Base-by-base conservation (phyloP, 2,113 vertebrate genomes). In the Eublepharis macularius region DNA sequence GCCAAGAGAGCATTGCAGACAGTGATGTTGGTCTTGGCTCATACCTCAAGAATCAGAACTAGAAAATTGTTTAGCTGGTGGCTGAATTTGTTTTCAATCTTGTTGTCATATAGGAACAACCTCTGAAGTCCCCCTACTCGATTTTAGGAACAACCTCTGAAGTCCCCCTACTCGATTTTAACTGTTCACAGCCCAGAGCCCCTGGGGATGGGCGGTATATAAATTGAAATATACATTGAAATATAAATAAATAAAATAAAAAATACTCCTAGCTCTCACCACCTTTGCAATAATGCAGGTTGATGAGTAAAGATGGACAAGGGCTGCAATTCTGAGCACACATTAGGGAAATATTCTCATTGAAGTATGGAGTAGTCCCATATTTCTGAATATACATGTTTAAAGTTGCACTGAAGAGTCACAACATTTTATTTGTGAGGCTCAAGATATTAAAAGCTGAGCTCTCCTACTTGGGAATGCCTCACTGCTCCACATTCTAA, bases 1-100 rank as follows among this genome's bases (percentile, higher is more conserved):
- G 73, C 63, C 75, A 69, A 47, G 83, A 82, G 75, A 87, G 66
- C 77, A 84, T 89, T 86, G 80, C 86, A 65, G 83, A 80, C 72
- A 87, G 82, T 80, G 87, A 87, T 90, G 75, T 82, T 81, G 49
- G 87, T 32, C 14, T 3, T 87, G 78, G 86, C 87, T 91, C 36
- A 65, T 51, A 2, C 21, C 86, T 73, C n/a, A 86, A 68, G 88
- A 88, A 92, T 82, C 80, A 83, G 83, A 72, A 87, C 34, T n/a
- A 81, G n/a, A 81, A 43, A 7, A 68, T 51, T 81, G 54, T 70
- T 81, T 69, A 81, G 16, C 51, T 81, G 19, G 4, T 49, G n/a
- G n/a, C 86, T 92, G 86, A 77, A 45, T 79, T 92, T 88, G 24
- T 63, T 77, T 85, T 80, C 86, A 36, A 51, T 63, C 81, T 80